A percentile compares a stretch with the other conserved stretches of the same genome.
These are phyloP conservation scores for Enteromius radiatus DNA, from an alignment of 2,797 vertebrate genomes.

Conservation along the genomic window DNA sequence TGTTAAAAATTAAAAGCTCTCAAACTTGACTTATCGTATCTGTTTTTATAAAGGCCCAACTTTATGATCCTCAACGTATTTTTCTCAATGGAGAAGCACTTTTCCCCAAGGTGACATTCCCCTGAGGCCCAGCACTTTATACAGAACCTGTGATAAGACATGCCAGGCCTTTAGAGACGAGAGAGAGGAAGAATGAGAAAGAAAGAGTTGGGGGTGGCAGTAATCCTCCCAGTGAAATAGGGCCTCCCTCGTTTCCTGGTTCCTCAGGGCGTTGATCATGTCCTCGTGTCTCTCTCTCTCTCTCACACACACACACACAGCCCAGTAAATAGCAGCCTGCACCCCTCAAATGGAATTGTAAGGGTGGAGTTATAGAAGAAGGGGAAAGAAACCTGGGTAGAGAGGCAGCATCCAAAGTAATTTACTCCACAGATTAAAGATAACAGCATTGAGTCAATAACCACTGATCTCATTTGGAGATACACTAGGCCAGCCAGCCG, in stretches of 20 bases:
- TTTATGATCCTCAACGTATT: background rate
- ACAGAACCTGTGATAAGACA: slow-evolving; percentile 58
- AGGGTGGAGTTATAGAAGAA: slow-evolving; percentile 69
- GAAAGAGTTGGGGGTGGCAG: slow-evolving; percentile 61
- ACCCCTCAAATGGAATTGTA: slow-evolving; percentile 72
- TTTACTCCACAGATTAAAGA: slow-evolving; percentile 80
- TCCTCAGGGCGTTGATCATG: slow-evolving; percentile 62
- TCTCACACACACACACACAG: slow-evolving; percentile 56
- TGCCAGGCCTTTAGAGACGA: slow-evolving; percentile 51
- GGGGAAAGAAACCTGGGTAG: slow-evolving; percentile 67
- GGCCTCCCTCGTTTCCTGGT: slow-evolving; percentile 56
- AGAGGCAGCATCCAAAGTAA: slow-evolving; percentile 74
- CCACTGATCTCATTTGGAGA: slow-evolving; percentile 82
- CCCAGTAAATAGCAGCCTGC: slow-evolving; percentile 72
- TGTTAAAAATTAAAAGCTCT: background rate
- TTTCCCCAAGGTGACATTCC: slow-evolving; percentile 61
- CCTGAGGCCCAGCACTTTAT: slow-evolving; percentile 44
- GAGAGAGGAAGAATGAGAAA: slow-evolving; percentile 42
- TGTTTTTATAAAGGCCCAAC: background rate
- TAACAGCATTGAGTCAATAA: slow-evolving; percentile 80
- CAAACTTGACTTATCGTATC: background rate
- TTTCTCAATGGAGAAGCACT: slow-evolving; percentile 26
- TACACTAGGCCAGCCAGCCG: slow-evolving; percentile 66
- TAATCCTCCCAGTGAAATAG: slow-evolving; percentile 64
- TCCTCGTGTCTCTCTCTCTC: slow-evolving; percentile 50